phyloP scores from a whole-genome alignment of 2,888 invertebrate genomes.

The Melanchra persicariae region DNA sequence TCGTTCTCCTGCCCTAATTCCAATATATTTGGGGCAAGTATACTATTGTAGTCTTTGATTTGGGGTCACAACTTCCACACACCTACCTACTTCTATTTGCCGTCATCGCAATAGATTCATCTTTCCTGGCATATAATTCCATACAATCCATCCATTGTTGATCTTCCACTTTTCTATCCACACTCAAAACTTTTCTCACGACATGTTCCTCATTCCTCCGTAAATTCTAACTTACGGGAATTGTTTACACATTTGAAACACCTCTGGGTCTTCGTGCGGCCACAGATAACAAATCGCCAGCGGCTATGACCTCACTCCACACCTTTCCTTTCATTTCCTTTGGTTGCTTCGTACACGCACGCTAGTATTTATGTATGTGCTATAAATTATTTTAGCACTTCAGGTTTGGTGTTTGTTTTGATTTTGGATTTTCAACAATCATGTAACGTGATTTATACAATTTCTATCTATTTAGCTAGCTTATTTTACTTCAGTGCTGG shows the following conservation, averaged over 20 bases:
- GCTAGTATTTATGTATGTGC: conserved; percentile 50
- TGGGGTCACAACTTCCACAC: too few relatives aligned
- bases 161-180: not conserved
- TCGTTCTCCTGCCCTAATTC: not conserved
- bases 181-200: not conserved
- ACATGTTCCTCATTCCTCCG: not conserved
- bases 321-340: conserved; percentile 61
- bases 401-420: conserved; percentile 30
- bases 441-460: too few relatives aligned
- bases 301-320: conserved; percentile 53
- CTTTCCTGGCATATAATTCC: too few relatives aligned
- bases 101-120: too few relatives aligned
- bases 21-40: too few relatives aligned
- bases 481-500: too few relatives aligned
- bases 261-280: conserved; percentile 50
- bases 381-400: conserved; percentile 60
- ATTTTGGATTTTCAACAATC: not conserved
- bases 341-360: conserved; percentile 58
- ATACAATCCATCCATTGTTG: not conserved
- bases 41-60: too few relatives aligned
- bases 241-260: conserved; percentile 46
- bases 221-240: conserved; percentile 28
- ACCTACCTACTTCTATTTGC: too few relatives aligned
- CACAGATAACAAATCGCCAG: conserved; percentile 61
- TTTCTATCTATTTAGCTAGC: too few relatives aligned